These are phyloP conservation scores for Pithys albifrons DNA, from an alignment of 2,113 vertebrate species.

Conservation along the genomic window DNA sequence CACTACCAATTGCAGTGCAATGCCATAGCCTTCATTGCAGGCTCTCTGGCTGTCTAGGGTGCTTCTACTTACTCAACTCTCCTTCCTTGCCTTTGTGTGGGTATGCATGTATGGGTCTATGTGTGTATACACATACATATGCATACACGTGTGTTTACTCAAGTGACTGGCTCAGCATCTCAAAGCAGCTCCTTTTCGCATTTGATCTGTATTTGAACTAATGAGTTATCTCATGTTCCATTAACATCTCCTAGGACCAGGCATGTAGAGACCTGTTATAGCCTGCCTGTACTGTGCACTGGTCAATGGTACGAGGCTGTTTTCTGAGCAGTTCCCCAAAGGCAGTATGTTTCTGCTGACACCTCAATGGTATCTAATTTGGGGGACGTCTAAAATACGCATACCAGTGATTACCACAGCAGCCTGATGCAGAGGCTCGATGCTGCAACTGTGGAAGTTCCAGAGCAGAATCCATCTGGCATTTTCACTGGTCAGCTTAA, in stretches of 20 bases:
- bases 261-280: neutral
- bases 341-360: neutral
- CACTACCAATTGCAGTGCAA: neutral
- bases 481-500: neutral
- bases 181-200: neutral
- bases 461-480: neutral
- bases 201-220: neutral
- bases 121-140: no score
- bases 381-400: fast-evolving
- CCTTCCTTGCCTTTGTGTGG: neutral
- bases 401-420: neutral
- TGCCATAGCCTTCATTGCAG: neutral
- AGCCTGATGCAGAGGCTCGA: neutral
- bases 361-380: neutral
- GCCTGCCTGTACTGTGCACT: fast-evolving
- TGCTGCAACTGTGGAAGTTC: neutral
- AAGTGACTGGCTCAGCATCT: neutral
- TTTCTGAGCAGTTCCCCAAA: neutral
- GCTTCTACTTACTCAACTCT: neutral
- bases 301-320: neutral
- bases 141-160: neutral
- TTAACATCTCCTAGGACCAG: neutral
- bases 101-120: fast-evolving
- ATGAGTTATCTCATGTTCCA: neutral
- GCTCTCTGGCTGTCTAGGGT: neutral